A percentile compares a stretch with the other conserved stretches of the same genome.
Conservation (phyloP, 2,888 invertebrate species). For the Cerastis rubricosa region DNA sequence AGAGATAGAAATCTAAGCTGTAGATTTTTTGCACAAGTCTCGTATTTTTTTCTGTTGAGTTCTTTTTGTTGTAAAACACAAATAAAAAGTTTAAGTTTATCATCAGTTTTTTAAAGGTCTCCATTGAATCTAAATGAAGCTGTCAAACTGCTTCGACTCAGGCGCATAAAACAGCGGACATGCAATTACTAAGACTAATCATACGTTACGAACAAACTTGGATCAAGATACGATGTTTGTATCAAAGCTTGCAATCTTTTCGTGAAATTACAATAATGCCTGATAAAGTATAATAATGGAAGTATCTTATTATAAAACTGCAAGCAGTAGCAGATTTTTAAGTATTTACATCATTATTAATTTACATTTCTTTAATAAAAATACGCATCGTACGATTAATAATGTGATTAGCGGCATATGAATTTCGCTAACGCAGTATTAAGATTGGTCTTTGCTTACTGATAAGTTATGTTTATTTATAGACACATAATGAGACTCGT, state of each 20-base stretch:
- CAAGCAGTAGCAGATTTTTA: slow-evolving; percentile 9
- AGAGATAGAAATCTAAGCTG: no score
- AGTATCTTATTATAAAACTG: slow-evolving; percentile 18
- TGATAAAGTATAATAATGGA: slow-evolving; percentile 37
- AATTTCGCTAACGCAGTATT: not conserved
- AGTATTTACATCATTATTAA: slow-evolving; percentile 10
- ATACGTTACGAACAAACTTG: slow-evolving; percentile 22
- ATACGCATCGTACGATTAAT: slow-evolving; percentile 10
- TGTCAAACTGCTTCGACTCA: slow-evolving; percentile 24
- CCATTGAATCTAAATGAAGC: slow-evolving; percentile 36
- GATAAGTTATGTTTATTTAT: not conserved
- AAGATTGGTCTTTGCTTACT: no score
- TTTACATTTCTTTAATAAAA: slow-evolving; percentile 11
- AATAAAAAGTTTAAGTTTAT: slow-evolving; percentile 12
- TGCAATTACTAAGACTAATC: slow-evolving; percentile 40
- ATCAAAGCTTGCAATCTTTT: slow-evolving; percentile 27
- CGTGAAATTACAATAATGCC: slow-evolving; percentile 41
- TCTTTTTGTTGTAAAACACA: not conserved
- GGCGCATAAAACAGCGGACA: not conserved
- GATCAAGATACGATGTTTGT: slow-evolving; percentile 34
- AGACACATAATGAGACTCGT: not conserved
- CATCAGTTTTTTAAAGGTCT: slow-evolving; percentile 12
- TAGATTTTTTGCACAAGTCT: not conserved
- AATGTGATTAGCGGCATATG: slow-evolving; percentile 1
- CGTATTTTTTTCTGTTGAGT: no score